phyloP scores from a whole-genome alignment of 1,140 invertebrate species.

The Aphaenogaster floridana region DNA sequence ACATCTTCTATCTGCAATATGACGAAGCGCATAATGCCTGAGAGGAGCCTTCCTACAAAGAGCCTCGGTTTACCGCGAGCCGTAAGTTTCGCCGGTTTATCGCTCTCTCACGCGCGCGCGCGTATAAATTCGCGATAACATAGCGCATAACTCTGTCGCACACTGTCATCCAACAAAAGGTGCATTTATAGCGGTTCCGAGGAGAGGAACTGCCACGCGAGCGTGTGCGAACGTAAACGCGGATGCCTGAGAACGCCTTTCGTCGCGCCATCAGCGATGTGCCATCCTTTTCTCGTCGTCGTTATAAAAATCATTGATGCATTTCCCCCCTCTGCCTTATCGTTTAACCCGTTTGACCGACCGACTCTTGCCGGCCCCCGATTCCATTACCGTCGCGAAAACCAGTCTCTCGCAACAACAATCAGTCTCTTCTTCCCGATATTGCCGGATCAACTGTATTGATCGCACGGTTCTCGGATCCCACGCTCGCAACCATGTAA shows the following conservation, averaged over 20 bases:
- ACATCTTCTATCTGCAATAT: not conserved
- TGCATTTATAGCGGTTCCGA: conserved; percentile 40
- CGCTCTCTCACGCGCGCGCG: conserved; percentile 14
- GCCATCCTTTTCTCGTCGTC: not conserved
- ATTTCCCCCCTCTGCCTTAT: conserved; percentile 69
- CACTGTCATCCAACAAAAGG: conserved; percentile 62
- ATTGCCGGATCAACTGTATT: not conserved
- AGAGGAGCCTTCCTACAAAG: conserved; percentile 36
- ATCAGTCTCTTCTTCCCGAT: conserved; percentile 30
- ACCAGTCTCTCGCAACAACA: conserved; percentile 67
- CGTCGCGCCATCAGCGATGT: not conserved
- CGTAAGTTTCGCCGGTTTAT: conserved; percentile 48
- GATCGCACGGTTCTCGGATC: not conserved
- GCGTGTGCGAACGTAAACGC: conserved; percentile 13
- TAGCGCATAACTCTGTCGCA: conserved; percentile 48
- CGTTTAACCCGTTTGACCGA: conserved; percentile 73
- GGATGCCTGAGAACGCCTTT: not conserved
- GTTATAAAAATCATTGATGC: conserved; percentile 68
- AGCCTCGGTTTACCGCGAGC: conserved; percentile 37
- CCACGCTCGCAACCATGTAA: not conserved
- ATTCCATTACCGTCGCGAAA: conserved; percentile 78
- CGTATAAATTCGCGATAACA: conserved; percentile 51
- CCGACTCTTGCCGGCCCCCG: conserved; percentile 78
- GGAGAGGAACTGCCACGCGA: not conserved
- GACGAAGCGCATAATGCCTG: not conserved